Base-by-base conservation (phyloP, 1,140 invertebrate species). In the Drosophila mayri region DNA sequence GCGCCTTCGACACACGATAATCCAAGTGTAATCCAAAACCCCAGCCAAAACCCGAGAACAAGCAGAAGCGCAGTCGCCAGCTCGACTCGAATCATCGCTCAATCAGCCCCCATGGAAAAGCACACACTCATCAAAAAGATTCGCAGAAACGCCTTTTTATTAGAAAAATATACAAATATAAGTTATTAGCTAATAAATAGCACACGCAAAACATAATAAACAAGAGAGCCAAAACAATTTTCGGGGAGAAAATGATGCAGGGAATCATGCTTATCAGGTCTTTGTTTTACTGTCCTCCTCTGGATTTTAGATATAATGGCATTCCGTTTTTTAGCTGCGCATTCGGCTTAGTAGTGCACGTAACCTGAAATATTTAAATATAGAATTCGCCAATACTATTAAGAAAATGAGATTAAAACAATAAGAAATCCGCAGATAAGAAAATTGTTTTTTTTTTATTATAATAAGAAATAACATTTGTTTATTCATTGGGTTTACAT, bases 341-440 rank as follows among this genome's bases (percentile, higher is more conserved):
- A 65, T 47, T 58, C 72, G 74, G 76, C 85, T 90, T 84, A 76
- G 75, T 92, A 82, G 20, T 37, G 52, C 87, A 92, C 92, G 90
- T 93, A 93, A 93, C 92, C 92, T 93, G 90, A 92, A 82, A 93
- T 91, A 93, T 7, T 54, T 54, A 54, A 38, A n/a, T 38, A 38
- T 38, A 54, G 32, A n/a, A 25, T 37, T 37, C 22, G 14, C 14
- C 5, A 37, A 54, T 37, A 22, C 12, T 54, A 22, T 16, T 16
- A 10, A 37, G 20, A 37, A 22, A 54, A 22, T 37, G 0, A 54
- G 32, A 54, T 37, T 37, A 37, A 50, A 54, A 16, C 30, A 20
- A 2, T 1, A 20, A 22, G 2, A 54, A 18, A 54, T 54, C 4
- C 0, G 9, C 7, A 16, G 50, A 52, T 22, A 20, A 37, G 8